Base-by-base conservation (phyloP, 1,140 invertebrate genomes). In the Drosophila repletoides region DNA sequence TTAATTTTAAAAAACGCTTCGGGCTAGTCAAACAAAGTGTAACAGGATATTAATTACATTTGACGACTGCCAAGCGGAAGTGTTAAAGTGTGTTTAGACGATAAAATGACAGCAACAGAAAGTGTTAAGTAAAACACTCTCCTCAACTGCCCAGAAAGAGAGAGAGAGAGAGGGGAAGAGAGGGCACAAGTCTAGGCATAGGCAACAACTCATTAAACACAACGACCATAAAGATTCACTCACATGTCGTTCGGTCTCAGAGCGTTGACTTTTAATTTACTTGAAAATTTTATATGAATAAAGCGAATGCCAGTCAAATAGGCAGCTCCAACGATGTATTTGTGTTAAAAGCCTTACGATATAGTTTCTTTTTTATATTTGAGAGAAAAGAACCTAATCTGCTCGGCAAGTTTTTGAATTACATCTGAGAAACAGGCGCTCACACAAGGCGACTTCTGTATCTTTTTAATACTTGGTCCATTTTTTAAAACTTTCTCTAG, bases 1-100 rank as follows among this genome's bases (percentile, higher is more conserved):
- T 84, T 84, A 84, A 84, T 84, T 84, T 86, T 79, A 86, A 84
- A 84, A 84, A 84, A 75, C 75, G 80, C 79, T 69, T 61, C 60
- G 56, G 79, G 79, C 70, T 67, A 84, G 80, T 79, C 80, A 86
- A 84, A 79, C 79, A 84, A 84, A 79, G 80, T 84, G 74, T 79
- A 84, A 84, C 79, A 84, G 79, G 80, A 86, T 84, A 84, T 84
- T 84, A 84, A 84, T 84, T 84, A 84, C 80, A 86, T 86, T 86
- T 83, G 77, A 83, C 69, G 74, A 79, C 74, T 86, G 71, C 49
- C 66, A 72, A 79, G 56, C 79, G 79, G 79, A 83, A 83, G 79
- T 83, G 79, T 84, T 84, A 79, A 84, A 83, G 74, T 75, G 74
- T 84, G 79, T 83, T 72, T 43, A 74, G 69, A 63, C 59, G 74